Base-by-base conservation (phyloP, 1,140 invertebrate genomes). In the Aphis craccivora region DNA sequence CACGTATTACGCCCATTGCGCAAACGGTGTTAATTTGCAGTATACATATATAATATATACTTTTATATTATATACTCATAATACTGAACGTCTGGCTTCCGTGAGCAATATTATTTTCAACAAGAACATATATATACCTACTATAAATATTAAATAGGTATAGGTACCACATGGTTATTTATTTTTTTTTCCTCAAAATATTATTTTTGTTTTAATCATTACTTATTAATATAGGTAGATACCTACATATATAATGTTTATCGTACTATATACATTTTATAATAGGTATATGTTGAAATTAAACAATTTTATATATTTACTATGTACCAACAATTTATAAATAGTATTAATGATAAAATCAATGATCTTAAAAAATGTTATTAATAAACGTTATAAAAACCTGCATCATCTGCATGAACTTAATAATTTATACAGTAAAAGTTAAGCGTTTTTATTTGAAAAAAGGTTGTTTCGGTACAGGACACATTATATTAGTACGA, bases 21-120 rank as follows among this genome's bases (percentile, higher is more conserved):
- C 22, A 25, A 90, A 90, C 88, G 53, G 51, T 40, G 88, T 90
- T 40, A 25, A 90, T 90, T 90, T 60, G 88, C 88, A 53, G 60
- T 76, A 76, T 14, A n/a, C n/a, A 4, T n/a, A n/a, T 30, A 9
- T 14, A 4, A 67, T 60, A n/a, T 60, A 60, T 30, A 30, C 30
- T 25, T 8, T 55, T 48, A 48, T 14, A 14, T 14, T 67, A 60
- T 67, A 67, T 18, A 18, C 11, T 30, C 30, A 67, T 60, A 14
- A 4, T 14, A 76, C 48, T 35, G 35, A 35, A 35, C 87, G 87
- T 88, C 87, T 88, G 87, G 87, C 48, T 88, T 35, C 87, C 87
- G 43, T 51, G 18, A 88, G 30, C 87, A 35, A 51, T 53, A 88
- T 88, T 88, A 51, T 88, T 88, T 35, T 88, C n/a, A n/a, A 86